These are phyloP conservation scores for Corydoras maculifer DNA, from an alignment of 2,113 vertebrate genomes.

Conservation along the genomic window DNA sequence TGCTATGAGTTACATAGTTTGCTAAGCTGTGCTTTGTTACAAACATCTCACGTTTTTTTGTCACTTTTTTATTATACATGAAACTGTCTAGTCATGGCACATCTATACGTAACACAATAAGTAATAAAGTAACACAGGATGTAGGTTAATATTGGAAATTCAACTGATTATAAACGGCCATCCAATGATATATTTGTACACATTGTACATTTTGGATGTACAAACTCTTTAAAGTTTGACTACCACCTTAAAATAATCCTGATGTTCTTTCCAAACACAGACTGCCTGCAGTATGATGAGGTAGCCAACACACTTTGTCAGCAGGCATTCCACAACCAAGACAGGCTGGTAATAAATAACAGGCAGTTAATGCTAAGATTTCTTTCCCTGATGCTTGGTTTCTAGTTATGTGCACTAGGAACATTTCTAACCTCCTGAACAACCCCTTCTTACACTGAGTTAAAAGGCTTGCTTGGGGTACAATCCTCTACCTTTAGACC, in stretches of 20 bases:
- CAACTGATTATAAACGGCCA: too few species aligned
- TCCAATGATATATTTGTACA: not conserved
- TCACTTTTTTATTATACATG: too few species aligned
- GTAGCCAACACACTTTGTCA: constrained; percentile 20
- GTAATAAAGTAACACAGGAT: too few species aligned
- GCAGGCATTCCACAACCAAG: constrained; percentile 8
- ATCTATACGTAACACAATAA: too few species aligned
- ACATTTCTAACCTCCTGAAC: constrained; percentile 43
- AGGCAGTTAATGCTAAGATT: constrained; percentile 5
- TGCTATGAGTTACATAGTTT: constrained; percentile 20
- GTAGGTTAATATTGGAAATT: too few species aligned
- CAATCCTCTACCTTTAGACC: constrained; percentile 6
- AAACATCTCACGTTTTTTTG: not conserved
- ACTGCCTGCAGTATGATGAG: constrained; percentile 6
- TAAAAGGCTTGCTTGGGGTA: constrained; percentile 33
- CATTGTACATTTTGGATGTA: not conserved
- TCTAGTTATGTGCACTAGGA: constrained; percentile 38
- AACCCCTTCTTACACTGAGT: constrained; percentile 29
- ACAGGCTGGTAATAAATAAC: constrained; percentile 33
- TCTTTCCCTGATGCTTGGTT: constrained; percentile 1
- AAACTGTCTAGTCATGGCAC: too few species aligned
- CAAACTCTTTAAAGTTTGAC: not conserved
- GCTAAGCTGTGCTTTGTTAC: constrained; percentile 16
- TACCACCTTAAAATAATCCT: constrained; percentile 4
- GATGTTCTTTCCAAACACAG: constrained; percentile 17